Conservation (phyloP, 2,888 invertebrate species). For the Timema cristinae region DNA sequence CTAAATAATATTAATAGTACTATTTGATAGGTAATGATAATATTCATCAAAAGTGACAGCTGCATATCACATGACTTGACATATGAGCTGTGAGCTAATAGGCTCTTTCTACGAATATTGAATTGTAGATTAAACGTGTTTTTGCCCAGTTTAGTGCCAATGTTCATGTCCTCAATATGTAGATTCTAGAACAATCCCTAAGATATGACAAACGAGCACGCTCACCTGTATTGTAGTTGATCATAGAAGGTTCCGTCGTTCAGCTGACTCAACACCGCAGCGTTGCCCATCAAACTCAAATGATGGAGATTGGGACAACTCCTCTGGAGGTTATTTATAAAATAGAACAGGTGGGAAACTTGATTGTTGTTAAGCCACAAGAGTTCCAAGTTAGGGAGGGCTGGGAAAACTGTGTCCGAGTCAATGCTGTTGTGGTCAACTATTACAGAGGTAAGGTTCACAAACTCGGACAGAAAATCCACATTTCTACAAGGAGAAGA, state of each 20-base stretch:
- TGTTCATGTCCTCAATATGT: too few species aligned
- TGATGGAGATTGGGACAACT: constrained; percentile 70
- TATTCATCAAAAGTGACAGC: too few species aligned
- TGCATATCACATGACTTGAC: too few species aligned
- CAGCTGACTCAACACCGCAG: constrained; percentile 71
- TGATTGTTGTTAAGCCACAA: constrained; percentile 65
- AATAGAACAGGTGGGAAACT: constrained; percentile 61
- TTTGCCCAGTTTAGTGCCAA: too few species aligned
- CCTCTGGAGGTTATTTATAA: constrained; percentile 63
- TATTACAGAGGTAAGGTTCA: constrained; percentile 68
- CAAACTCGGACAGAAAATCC: constrained; percentile 63
- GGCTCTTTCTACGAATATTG: too few species aligned
- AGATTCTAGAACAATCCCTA: too few species aligned
- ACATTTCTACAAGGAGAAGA: constrained; percentile 57
- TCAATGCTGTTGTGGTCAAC: constrained; percentile 75
- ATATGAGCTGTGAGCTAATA: too few species aligned
- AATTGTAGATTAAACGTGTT: too few species aligned
- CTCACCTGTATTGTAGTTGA: constrained; percentile 70
- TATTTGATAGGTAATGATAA: too few species aligned
- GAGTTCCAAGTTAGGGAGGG: constrained; percentile 65
- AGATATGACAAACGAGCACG: neutral
- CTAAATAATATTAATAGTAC: too few species aligned
- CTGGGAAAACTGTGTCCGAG: constrained; percentile 65
- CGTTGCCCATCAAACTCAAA: constrained; percentile 81
- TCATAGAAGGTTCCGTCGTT: constrained; percentile 73